phyloP scores from a whole-genome alignment of 2,113 vertebrate genomes.

The Syrrhaptes paradoxus region DNA sequence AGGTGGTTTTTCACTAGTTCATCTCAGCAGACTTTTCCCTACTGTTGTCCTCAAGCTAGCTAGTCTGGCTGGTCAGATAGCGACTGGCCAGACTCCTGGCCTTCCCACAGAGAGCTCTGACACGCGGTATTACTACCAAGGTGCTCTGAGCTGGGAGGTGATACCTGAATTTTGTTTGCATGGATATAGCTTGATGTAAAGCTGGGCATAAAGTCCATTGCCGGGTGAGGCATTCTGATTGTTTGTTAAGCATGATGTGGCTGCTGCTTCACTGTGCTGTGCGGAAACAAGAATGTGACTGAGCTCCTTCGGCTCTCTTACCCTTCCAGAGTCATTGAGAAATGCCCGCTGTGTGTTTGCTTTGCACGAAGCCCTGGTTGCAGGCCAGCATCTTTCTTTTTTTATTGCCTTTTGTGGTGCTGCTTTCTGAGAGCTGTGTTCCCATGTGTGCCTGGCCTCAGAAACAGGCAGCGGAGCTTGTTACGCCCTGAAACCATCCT shows the following conservation, averaged over 20 bases:
- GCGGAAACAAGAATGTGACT: neutral
- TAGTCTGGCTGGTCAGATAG: neutral
- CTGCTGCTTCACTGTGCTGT: neutral
- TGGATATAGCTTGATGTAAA: neutral
- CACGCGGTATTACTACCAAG: neutral
- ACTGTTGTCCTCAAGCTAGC: accelerated
- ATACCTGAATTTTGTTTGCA: neutral
- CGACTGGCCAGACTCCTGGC: neutral
- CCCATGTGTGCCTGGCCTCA: neutral
- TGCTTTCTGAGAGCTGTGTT: neutral
- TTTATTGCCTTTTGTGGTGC: neutral
- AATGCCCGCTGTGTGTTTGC: neutral
- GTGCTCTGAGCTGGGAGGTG: neutral
- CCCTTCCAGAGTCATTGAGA: neutral
- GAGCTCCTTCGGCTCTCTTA: neutral
- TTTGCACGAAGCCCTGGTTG: neutral
- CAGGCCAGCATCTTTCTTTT: neutral
- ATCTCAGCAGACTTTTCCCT: neutral
- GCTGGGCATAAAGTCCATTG: neutral
- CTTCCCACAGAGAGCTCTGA: neutral
- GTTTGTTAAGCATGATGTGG: neutral
- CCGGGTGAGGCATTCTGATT: neutral
- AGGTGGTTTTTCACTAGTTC: neutral
- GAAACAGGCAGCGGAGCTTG: neutral
- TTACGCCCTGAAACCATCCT: neutral